phyloP scores from a whole-genome alignment of 2,113 vertebrate species.

The Corvus cornix region DNA sequence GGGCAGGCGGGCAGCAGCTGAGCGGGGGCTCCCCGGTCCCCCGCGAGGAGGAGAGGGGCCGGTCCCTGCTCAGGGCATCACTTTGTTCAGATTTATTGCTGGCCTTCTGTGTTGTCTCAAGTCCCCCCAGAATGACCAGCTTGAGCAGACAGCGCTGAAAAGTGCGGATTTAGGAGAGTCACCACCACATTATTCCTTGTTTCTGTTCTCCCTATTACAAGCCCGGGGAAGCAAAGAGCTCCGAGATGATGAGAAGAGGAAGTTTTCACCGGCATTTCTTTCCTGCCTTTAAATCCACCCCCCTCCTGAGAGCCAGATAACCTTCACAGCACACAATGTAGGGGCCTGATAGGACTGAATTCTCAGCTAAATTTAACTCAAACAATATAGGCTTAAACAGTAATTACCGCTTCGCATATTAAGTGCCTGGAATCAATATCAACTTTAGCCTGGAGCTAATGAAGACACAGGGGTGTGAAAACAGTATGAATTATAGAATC shows the following conservation, averaged over 20 bases:
- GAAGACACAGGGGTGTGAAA: not conserved
- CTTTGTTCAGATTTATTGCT: constrained; percentile 34
- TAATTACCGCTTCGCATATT: not conserved
- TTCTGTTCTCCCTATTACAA: not conserved
- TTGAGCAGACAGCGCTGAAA: not conserved
- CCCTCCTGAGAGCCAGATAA: constrained; percentile 12
- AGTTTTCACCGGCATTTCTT: not conserved
- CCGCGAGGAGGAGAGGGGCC: not conserved
- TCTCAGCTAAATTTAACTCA: constrained; percentile 35
- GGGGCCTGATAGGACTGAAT: not conserved
- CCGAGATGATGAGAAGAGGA: not conserved
- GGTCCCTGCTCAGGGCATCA: not conserved
- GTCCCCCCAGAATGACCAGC: not conserved
- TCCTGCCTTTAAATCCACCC: constrained; percentile 1
- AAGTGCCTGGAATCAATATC: not conserved
- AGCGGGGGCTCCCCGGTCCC: not conserved
- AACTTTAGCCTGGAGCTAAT: not conserved
- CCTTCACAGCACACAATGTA: not conserved
- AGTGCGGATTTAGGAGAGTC: not conserved
- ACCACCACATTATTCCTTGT: accelerated
- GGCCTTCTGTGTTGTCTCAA: not conserved
- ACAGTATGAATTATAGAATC: accelerated
- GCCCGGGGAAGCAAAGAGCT: not conserved
- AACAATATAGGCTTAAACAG: not conserved
- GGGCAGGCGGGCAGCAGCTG: not conserved